Evolutionary conservation across 2,888 invertebrate species (phyloP).

Genomic region (Catocala nupta): DNA sequence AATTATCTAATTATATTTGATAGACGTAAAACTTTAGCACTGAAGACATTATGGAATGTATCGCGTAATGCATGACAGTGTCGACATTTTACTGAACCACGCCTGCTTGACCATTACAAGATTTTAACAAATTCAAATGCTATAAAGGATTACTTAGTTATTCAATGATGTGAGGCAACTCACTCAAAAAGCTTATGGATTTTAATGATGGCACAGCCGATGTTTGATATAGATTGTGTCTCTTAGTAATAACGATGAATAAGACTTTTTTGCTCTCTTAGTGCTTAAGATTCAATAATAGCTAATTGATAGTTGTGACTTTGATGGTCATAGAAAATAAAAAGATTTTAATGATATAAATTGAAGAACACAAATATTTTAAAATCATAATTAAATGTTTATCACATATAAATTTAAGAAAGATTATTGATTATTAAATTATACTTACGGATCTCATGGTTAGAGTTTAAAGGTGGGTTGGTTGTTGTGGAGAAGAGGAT

Average conservation of each 20-base stretch:
- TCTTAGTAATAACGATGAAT: background rate
- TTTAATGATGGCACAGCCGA: background rate
- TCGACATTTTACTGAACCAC: slow-evolving; percentile 5
- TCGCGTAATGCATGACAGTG: background rate
- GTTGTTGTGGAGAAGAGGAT: slow-evolving; percentile 48
- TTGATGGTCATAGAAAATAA: too few species aligned
- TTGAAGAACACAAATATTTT: too few species aligned
- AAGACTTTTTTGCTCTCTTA: background rate
- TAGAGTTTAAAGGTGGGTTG: slow-evolving; percentile 48
- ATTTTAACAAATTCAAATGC: background rate
- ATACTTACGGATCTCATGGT: slow-evolving; percentile 78
- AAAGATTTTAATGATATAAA: too few species aligned
- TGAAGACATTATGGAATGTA: background rate
- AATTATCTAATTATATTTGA: too few species aligned
- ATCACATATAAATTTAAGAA: background rate
- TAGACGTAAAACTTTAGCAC: background rate
- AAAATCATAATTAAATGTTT: too few species aligned
- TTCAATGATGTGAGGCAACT: background rate
- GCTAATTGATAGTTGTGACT: too few species aligned
- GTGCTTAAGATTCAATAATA: too few species aligned
- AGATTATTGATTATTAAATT: background rate
- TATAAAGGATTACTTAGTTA: background rate
- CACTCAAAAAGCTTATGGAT: background rate
- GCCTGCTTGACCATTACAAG: slow-evolving; percentile 4
- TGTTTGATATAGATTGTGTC: background rate